Base-by-base conservation (phyloP, 1,140 invertebrate species). In the Vanessa tameamea region DNA sequence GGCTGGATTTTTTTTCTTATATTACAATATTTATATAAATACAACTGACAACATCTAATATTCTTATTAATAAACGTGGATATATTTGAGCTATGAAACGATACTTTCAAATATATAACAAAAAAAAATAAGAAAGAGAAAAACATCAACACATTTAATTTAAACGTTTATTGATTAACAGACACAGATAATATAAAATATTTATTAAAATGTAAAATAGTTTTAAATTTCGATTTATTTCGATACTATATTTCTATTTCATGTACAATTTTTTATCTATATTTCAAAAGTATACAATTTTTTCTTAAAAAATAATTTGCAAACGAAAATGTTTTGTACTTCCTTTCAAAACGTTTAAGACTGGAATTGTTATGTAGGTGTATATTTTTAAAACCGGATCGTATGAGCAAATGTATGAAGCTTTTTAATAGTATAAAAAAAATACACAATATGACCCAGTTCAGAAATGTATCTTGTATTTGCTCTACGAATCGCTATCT, bases 321-420 rank as follows among this genome's bases (percentile, higher is more conserved):
- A 47, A 64, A 57, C 50, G n/a, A n/a, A 23, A 53, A 23, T 51
- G 12, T 48, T 47, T 67, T 9, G 14, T 47, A 47, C 5, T 48
- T 64, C 31, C 31, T 53, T 73, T 73, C 8, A 20, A 57, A 57
- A 55, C 68, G 72, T 20, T 9, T 64, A 76, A 76, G 74, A 76
- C 74, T 76, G 74, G 74, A 76, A 68, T 72, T 72, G 65, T 76
- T 75, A 70, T 70, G 4, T 23, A 47, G 47, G 23, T 61, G 23
- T 47, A 53, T 53, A 67, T 67, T 16, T 51, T 67, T 48, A 53
- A 9, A 53, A 31, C n/a, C 64, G 48, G 26, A 31, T 53, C 20
- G 16, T 57, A 23, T n/a, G 53, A 57, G 53, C 53, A 57, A 57
- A 26, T 57, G 15, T 53, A 57, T 57, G 53, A 57, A 13, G 20